These are phyloP conservation scores for Trichogramma evanescens DNA, from an alignment of 2,888 invertebrate genomes.

Conservation along the genomic window DNA sequence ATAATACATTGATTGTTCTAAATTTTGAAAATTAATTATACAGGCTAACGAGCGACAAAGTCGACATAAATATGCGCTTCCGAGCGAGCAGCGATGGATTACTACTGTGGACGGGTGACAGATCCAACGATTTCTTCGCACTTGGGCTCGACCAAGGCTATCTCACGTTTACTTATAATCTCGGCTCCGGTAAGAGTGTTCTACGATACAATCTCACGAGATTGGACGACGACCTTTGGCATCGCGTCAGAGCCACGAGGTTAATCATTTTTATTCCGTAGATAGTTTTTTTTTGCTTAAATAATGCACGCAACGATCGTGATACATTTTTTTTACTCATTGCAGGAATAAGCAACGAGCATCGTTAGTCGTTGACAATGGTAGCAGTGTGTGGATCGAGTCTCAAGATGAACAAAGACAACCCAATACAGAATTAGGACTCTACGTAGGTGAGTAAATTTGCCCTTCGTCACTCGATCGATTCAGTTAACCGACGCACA, in stretches of 20 bases:
- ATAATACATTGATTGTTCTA: neutral
- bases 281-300: neutral
- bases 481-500: neutral
- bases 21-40: neutral
- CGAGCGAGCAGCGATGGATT: constrained; percentile 66
- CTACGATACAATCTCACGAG: constrained; percentile 78
- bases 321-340: constrained; percentile 18
- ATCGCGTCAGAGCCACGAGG: constrained; percentile 69
- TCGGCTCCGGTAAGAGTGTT: constrained; percentile 80
- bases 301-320: neutral
- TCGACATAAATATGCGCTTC: constrained; percentile 84
- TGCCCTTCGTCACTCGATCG: neutral
- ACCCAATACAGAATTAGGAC: constrained; percentile 78
- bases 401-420: constrained; percentile 80
- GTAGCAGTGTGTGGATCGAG: constrained; percentile 70
- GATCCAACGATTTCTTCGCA: constrained; percentile 69
- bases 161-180: constrained; percentile 70
- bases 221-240: constrained; percentile 86
- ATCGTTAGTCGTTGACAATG: constrained; percentile 81
- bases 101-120: constrained; percentile 77
- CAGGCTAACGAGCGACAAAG: constrained; percentile 74
- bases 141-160: constrained; percentile 76
- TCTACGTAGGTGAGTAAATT: constrained; percentile 72
- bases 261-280: constrained; percentile 38
- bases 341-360: constrained; percentile 78